These are phyloP conservation scores for Trichopoda pennipes DNA, from an alignment of 2,888 invertebrate species.

Conservation along the genomic window DNA sequence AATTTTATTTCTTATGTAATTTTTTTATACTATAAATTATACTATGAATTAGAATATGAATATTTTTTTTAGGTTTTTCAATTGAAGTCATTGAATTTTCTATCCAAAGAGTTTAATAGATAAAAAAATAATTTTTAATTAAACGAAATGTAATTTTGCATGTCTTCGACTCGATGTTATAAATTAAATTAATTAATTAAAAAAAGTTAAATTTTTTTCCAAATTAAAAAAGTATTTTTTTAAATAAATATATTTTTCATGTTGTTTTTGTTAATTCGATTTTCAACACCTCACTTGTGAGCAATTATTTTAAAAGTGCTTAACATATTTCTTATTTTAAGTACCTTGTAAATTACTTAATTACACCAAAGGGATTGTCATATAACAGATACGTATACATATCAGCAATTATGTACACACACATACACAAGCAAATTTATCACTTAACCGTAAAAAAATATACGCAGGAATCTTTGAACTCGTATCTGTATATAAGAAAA, in stretches of 20 bases:
- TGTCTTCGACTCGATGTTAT: no score
- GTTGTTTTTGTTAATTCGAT: background rate
- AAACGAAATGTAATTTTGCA: no score
- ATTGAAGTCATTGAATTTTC: no score
- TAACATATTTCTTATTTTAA: constrained; percentile 79
- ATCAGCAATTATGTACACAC: background rate
- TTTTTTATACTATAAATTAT: no score
- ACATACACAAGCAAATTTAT: constrained; percentile 18
- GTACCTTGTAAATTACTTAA: constrained; percentile 80
- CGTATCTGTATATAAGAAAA: background rate
- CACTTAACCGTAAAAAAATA: constrained; percentile 29
- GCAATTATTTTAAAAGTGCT: constrained; percentile 74
- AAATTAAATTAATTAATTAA: no score
- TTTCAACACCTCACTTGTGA: constrained; percentile 65
- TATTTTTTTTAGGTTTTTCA: no score
- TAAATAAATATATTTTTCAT: no score
- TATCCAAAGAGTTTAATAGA: no score
- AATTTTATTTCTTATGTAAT: no score
- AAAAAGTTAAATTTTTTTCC: background rate
- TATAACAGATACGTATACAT: constrained; percentile 4
- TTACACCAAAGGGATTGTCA: constrained; percentile 71
- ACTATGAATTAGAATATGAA: no score
- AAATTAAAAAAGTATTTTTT: no score
- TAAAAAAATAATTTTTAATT: no score
- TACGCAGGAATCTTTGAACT: constrained; percentile 1